Evolutionary conservation across 2,797 vertebrate species (phyloP).

Genomic region (Numenius phaeopus): DNA sequence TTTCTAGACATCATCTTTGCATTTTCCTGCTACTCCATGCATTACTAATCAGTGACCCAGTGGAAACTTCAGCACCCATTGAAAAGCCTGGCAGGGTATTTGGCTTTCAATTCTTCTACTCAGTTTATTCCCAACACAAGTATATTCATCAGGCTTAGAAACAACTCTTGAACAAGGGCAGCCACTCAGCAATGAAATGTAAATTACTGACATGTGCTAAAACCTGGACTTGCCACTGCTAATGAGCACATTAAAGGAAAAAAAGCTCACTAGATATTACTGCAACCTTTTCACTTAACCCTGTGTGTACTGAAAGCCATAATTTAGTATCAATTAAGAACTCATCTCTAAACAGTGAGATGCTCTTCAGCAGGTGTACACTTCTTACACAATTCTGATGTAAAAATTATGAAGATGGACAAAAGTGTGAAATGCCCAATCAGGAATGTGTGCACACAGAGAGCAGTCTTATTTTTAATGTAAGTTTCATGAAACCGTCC

Average conservation of each 20-base stretch:
- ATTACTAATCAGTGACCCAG: slow-evolving; percentile 88
- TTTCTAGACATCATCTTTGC: slow-evolving; percentile 81
- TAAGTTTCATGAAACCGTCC: neutral
- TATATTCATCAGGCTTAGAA: slow-evolving; percentile 82
- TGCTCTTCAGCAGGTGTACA: neutral
- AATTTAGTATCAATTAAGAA: slow-evolving; percentile 68
- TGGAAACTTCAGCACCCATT: slow-evolving; percentile 85
- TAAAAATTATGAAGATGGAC: neutral
- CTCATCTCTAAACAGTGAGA: slow-evolving; percentile 28
- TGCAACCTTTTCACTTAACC: slow-evolving; percentile 80
- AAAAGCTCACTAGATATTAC: slow-evolving; percentile 74
- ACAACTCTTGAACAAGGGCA: slow-evolving; percentile 79
- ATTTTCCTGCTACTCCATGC: slow-evolving; percentile 81
- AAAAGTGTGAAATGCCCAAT: neutral
- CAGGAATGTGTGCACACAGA: neutral
- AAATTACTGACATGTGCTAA: slow-evolving; percentile 84
- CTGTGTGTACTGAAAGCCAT: slow-evolving; percentile 65
- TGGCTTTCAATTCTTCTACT: slow-evolving; percentile 86
- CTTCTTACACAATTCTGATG: neutral
- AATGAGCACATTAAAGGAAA: slow-evolving; percentile 80
- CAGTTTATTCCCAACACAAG: slow-evolving; percentile 85
- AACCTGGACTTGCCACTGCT: slow-evolving; percentile 79
- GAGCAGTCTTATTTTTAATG: neutral
- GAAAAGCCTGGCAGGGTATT: slow-evolving; percentile 86
- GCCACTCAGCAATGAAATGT: slow-evolving; percentile 81